Evolutionary conservation across 2,113 vertebrate species (phyloP), one percentile per base, ranked within the genome.

Genomic region (Symphodus melops): DNA sequence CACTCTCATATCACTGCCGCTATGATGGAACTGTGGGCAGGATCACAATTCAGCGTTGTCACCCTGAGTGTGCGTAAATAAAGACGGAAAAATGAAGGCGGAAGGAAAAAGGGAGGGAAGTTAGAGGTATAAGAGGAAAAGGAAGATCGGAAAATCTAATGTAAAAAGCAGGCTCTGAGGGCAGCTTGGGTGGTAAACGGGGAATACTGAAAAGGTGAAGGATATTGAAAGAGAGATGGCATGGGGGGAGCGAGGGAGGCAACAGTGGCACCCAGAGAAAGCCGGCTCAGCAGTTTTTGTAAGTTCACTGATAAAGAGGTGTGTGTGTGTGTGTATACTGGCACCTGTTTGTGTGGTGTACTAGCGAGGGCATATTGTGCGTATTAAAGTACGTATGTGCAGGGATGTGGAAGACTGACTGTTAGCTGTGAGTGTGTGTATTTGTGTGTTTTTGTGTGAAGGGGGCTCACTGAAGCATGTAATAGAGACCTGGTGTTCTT

Each of bases 271-370:
- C 54, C n/a, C 23, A 55, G 25, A 52, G 59, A 83, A 79, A 51
- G 83, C 89, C 84, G 69, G 56, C 65, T 92, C 87, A 91, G 89
- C 85, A 84, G 33, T 74, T 79, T 78, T 54, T 57, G 53, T 79
- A 78, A 83, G 57, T 75, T 77, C 60, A 73, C 59, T 68, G 82
- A 82, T 85, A 56, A 82, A 83, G 37, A 86, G 21, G 33, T 66
- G 65, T 66, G 68, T 68, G 46, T 61, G 68, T 54, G 14, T 52
- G 59, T 19, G 46, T 21, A 39, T 49, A 41, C 42, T 28, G 14
- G 63, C 7, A 20, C 0, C 1, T 5, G 67, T 21, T 68, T 73
- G 65, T 58, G 68, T 78, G 48, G 49, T 33, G 44, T 33, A 46
- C 57, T 68, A 66, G 19, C 5, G 23, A 64, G 63, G 37, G 57